Base-by-base conservation (phyloP, 2,888 invertebrate species). In the Drosophila niveifrons region DNA sequence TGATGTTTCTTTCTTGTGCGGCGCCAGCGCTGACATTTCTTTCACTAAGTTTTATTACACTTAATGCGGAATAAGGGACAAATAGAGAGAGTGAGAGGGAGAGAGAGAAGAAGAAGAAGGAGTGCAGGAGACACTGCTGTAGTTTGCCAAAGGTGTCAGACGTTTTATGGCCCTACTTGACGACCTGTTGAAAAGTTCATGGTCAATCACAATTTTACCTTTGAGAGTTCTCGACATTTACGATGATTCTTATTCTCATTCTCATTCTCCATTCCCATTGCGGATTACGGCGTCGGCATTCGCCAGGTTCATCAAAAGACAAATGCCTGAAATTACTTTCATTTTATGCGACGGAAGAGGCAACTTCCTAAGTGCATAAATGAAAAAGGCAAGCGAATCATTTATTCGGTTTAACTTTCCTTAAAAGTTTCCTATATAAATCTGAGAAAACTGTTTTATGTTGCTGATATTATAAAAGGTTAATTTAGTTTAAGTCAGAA, bases 121-220 rank as follows among this genome's bases (percentile, higher is more conserved):
- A 31, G 9, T 31, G 31, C 31, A 31, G 31, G 10, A 8, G 31
- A 31, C 31, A 9, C 10, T 31, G 18, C 2, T 15, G 18, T 23
- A 6, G 39, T 57, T 53, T 63, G 70, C 70, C 70, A 83, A 74
- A 87, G 87, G 87, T 83, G 83, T 84, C 83, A 83, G 83, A 87
- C 87, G 84, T 87, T 83, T 83, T 87, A 84, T 87, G 58, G 72
- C 78, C 61, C 57, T 44, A 59, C 61, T 65, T 79, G 87, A 83
- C 74, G 84, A 84, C 79, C 83, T 82, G 83, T 72, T 87, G 83
- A 83, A 87, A 83, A 87, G 84, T 84, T 84, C 84, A 83, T 76
- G 87, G 87, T 82, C 87, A 86, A 66, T 66, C 48, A 66, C 41
- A 65, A 59, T 67, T 65, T 53, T 66, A 66, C 71, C 61, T 71